Base-by-base conservation (phyloP, 37 sponge, comb jelly and placozoan genomes). In the Mnemiopsis leidyi region DNA sequence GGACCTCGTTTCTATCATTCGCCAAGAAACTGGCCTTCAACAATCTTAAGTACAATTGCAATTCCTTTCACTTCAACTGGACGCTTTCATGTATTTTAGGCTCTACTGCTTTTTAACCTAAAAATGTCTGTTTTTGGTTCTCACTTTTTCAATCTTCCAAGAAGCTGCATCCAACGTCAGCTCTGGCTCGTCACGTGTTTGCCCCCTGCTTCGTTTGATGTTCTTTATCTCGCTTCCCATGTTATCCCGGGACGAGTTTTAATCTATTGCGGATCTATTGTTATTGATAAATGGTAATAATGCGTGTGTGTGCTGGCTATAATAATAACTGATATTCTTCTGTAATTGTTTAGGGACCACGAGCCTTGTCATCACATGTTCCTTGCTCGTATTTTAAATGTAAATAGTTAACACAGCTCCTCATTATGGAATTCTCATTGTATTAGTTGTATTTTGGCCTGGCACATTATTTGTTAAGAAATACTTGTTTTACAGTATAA, bases 21-120 rank as follows among this genome's bases (percentile, higher is more conserved):
- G 90, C 13, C 90, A 85, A 25, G 90, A 39, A 26, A 85, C 90
- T 0, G 90, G 90, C 33, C 90, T 85, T 0, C 48, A 85, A 37
- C 13, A 85, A 32, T 77, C 79, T 28, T 77, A 77, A 36, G 36
- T 71, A 29, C 29, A 18, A 71, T 29, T 71, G 68, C 13, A 29
- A 28, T 5, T 23, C 73, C 73, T 23, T 71, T 3, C 30, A 71
- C 20, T 67, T 67, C n/a, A n/a, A n/a, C 61, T 13, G 61, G 61
- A 48, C 61, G 13, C 61, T 48, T n/a, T n/a, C n/a, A n/a, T n/a
- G 61, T 48, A 48, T 48, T 48, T 48, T 48, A 48, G 61, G 61
- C 61, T 18, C 61, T 48, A 48, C 61, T 48, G 5, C 61, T 13
- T 48, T 48, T 48, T 13, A 48, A 48, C n/a, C n/a, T n/a, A 48